phyloP scores from a whole-genome alignment of 2,113 vertebrate species.

The Falcunculus frontatus region DNA sequence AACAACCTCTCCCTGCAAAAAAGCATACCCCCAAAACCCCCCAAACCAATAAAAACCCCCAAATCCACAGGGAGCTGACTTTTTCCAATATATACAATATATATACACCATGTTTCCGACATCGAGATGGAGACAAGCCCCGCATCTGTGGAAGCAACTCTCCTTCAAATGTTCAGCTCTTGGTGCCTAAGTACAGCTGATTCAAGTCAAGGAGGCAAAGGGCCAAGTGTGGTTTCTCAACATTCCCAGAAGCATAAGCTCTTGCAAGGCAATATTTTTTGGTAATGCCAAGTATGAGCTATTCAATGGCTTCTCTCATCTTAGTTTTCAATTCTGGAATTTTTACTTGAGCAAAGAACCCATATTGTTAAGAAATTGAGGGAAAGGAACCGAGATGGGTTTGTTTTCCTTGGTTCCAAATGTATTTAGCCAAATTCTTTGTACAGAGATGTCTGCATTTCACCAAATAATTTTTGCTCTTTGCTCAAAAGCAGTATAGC shows the following conservation, averaged over 20 bases:
- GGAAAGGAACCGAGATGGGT: neutral
- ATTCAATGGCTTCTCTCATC: neutral
- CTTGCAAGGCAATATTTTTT: neutral
- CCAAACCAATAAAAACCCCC: neutral
- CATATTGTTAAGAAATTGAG: neutral
- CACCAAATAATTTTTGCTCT: neutral
- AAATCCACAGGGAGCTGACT: neutral
- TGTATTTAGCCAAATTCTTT: neutral
- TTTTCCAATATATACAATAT: neutral
- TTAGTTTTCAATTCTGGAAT: neutral
- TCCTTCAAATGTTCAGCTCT: neutral
- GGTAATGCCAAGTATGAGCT: neutral
- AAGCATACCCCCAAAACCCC: fast-evolving
- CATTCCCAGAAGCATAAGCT: neutral
- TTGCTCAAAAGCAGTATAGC: neutral
- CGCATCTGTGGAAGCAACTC: neutral
- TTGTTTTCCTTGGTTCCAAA: neutral
- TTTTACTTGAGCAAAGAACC: neutral
- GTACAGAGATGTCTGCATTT: neutral
- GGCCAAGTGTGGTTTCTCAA: neutral
- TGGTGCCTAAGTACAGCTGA: neutral
- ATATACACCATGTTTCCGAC: neutral
- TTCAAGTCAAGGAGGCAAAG: neutral
- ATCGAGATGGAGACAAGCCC: neutral
- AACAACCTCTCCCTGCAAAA: neutral